A percentile compares a stretch with the other conserved stretches of the same genome.
phyloP scores from a whole-genome alignment of 1,140 invertebrate genomes.

The Bombus soroeensis region DNA sequence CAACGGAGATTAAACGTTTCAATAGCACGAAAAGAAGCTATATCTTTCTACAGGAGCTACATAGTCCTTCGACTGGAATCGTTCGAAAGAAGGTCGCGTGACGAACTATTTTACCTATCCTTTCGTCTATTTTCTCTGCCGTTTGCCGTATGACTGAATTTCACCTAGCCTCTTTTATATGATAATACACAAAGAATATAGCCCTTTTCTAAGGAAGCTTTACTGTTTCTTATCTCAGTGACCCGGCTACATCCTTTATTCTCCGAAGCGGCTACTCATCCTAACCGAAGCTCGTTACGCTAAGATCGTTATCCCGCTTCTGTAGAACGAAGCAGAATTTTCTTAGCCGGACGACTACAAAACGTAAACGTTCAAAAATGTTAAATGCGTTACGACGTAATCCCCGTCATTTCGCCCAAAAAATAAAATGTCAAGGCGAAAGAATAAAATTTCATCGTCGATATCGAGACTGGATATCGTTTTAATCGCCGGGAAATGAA shows the following conservation, averaged over 20 bases:
- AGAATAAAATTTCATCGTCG: no score
- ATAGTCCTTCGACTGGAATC: neutral
- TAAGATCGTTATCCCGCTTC: slow-evolving; percentile 46
- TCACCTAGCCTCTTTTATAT: neutral
- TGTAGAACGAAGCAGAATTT: slow-evolving; percentile 44
- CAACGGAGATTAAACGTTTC: no score
- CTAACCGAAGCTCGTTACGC: slow-evolving; percentile 26
- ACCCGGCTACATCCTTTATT: slow-evolving; percentile 36
- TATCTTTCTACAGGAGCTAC: no score
- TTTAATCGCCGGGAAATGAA: neutral
- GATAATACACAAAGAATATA: neutral
- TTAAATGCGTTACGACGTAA: neutral
- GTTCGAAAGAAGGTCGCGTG: neutral
- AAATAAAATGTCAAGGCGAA: no score
- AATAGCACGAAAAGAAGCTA: no score
- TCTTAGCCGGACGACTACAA: neutral
- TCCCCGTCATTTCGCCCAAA: no score
- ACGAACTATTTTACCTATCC: neutral
- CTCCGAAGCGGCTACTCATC: neutral
- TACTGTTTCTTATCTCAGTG: slow-evolving; percentile 43
- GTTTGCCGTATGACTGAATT: slow-evolving; percentile 16
- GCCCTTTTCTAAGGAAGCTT: slow-evolving; percentile 48
- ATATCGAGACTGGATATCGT: neutral
- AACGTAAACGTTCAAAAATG: neutral
- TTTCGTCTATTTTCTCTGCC: neutral